Conservation (phyloP, 1,140 invertebrate genomes). For the Gonatopus flavifemur region DNA sequence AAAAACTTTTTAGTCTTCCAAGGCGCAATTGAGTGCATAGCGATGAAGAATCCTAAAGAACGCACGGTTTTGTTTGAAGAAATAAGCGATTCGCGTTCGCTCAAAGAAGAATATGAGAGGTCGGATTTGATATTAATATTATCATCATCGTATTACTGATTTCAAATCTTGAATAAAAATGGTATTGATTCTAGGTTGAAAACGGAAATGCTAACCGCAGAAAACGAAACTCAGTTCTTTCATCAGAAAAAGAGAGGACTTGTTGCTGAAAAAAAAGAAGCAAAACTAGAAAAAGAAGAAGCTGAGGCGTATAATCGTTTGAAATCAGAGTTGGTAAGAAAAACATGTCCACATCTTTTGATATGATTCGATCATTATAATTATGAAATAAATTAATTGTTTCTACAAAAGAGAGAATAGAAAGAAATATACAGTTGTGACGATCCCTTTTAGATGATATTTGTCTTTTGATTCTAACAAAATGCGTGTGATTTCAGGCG, state of each 20-base stretch:
- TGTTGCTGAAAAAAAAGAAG: conserved; percentile 90
- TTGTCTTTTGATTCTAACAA: background rate
- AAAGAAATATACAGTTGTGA: background rate
- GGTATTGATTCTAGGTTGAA: conserved; percentile 70
- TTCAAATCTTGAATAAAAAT: conserved; percentile 7
- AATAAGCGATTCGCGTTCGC: conserved; percentile 82
- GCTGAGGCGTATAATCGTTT: conserved; percentile 94
- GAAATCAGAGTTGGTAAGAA: conserved; percentile 82
- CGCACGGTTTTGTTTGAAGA: conserved; percentile 94
- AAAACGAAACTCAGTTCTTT: conserved; percentile 88
- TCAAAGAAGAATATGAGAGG: conserved; percentile 89
- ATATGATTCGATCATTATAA: background rate
- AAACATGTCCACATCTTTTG: conserved; percentile 72
- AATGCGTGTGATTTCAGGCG: conserved; percentile 3
- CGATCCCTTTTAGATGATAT: too few relatives aligned
- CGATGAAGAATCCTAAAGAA: conserved; percentile 97
- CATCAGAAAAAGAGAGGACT: conserved; percentile 84
- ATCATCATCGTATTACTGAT: background rate
- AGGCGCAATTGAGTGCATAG: conserved; percentile 94
- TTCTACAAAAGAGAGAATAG: too few relatives aligned
- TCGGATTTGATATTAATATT: conserved; percentile 6
- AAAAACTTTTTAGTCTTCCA: conserved; percentile 98
- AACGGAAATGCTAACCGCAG: conserved; percentile 90
- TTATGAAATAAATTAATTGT: background rate
- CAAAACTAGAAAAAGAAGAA: conserved; percentile 91